phyloP scores from a whole-genome alignment of 2,113 vertebrate species.

The Myxocyprinus asiaticus region DNA sequence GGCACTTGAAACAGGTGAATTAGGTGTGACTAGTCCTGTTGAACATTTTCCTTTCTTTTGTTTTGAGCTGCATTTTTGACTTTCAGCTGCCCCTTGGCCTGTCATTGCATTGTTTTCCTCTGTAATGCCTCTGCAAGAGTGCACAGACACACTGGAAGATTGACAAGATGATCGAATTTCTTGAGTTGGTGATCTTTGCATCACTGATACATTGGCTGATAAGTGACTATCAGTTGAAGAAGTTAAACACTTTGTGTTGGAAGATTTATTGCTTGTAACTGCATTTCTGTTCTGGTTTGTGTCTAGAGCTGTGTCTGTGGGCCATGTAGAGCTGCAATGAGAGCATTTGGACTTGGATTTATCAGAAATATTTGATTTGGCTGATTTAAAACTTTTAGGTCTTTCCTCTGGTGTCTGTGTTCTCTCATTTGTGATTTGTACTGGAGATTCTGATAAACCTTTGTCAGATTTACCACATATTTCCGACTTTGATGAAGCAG shows the following conservation, averaged over 20 bases:
- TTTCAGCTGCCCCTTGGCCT: constrained; percentile 5
- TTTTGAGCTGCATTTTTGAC: constrained; percentile 56
- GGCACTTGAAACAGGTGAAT: constrained; percentile 54
- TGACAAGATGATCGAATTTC: constrained; percentile 10
- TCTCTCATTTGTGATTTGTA: constrained; percentile 42
- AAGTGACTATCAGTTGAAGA: background rate
- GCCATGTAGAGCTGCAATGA: no score
- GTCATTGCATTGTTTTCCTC: constrained; percentile 45
- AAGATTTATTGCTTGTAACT: constrained; percentile 23
- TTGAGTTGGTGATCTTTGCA: background rate
- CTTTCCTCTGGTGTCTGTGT: constrained; percentile 49
- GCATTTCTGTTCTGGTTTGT: no score
- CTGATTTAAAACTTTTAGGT: constrained; percentile 49
- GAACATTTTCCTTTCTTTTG: constrained; percentile 50
- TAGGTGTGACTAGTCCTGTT: constrained; percentile 42
- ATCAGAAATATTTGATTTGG: constrained; percentile 44
- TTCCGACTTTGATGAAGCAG: constrained; percentile 42
- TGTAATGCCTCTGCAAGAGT: constrained; percentile 43
- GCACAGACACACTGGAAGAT: constrained; percentile 27
- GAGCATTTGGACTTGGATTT: constrained; percentile 10
- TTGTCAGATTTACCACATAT: constrained; percentile 7
- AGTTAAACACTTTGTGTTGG: background rate
- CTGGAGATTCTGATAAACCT: background rate
- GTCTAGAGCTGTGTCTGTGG: no score
- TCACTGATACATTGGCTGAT: constrained; percentile 54